phyloP scores from a whole-genome alignment of 37 sponge, comb jelly and placozoan species.

The Petrosia ficiformis region DNA sequence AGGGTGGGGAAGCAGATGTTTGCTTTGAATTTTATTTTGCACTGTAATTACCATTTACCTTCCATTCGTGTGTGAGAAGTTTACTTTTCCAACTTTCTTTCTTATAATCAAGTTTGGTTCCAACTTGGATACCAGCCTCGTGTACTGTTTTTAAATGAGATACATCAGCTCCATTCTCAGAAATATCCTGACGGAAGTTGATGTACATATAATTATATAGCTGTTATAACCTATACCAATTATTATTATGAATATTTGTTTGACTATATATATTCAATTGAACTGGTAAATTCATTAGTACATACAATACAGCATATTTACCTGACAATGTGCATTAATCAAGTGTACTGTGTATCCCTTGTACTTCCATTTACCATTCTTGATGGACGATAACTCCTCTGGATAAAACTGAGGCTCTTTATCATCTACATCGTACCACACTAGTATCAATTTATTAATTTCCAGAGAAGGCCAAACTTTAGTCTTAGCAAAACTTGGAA shows the following conservation, averaged over 20 bases:
- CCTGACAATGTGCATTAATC: conserved; percentile 55
- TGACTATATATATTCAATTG: too few species aligned
- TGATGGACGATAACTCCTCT: conserved; percentile 38
- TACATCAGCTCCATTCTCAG: conserved; percentile 67
- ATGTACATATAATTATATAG: too few species aligned
- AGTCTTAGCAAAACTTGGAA: conserved; percentile 48
- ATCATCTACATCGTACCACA: conserved; percentile 72
- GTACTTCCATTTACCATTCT: conserved; percentile 31
- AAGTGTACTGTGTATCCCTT: conserved; percentile 24
- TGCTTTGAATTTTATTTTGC: too few species aligned
- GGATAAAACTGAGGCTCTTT: conserved; percentile 41
- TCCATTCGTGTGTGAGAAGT: neutral
- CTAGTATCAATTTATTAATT: conserved; percentile 25
- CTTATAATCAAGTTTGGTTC: conserved; percentile 7
- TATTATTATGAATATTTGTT: too few species aligned
- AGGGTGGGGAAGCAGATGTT: too few species aligned
- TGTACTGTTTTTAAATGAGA: conserved; percentile 46
- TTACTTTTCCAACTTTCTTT: neutral
- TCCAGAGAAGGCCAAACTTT: conserved; percentile 47
- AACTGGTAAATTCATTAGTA: too few species aligned
- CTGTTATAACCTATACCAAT: too few species aligned
- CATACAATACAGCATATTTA: too few species aligned
- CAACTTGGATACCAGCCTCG: conserved; percentile 26
- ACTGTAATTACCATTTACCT: neutral
- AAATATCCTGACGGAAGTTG: conserved; percentile 62